A percentile compares a stretch with the other conserved stretches of the same genome.
Conservation (phyloP, 2,113 vertebrate species). For the Lophura nycthemera region DNA sequence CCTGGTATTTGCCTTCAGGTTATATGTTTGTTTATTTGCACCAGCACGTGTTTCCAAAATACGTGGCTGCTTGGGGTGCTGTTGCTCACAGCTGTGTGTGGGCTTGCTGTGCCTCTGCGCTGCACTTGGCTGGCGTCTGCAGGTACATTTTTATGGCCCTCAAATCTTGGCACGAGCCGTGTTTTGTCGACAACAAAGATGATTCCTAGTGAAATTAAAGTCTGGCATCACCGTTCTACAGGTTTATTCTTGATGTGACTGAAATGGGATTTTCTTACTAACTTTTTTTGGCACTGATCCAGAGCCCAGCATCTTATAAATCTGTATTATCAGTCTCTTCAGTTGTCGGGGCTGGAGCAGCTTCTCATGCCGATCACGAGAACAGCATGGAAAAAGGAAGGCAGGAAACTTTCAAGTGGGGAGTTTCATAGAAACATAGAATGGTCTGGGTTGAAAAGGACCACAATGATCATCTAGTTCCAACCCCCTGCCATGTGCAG, state of each 20-base stretch:
- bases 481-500: too few relatives aligned
- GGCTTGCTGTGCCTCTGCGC: background rate
- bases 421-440: too few relatives aligned
- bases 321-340: background rate
- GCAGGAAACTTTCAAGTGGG: background rate
- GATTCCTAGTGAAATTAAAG: slow-evolving; percentile 20
- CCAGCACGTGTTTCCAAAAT: background rate
- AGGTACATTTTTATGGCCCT: background rate
- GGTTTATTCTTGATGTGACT: background rate
- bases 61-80: background rate
- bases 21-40: background rate
- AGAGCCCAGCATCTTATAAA: slow-evolving; percentile 20
- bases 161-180: slow-evolving; percentile 7
- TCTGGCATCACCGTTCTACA: background rate
- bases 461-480: too few relatives aligned
- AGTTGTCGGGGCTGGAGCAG: background rate
- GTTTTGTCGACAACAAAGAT: slow-evolving; percentile 4
- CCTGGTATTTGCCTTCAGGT: background rate
- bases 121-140: background rate
- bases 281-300: background rate
- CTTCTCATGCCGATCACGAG: background rate
- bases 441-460: too few relatives aligned
- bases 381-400: background rate
- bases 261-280: slow-evolving; percentile 42
- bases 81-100: background rate